A percentile compares a stretch with the other conserved stretches of the same genome.
phyloP scores from a whole-genome alignment of 2,113 vertebrate species.

The Megalops atlanticus region DNA sequence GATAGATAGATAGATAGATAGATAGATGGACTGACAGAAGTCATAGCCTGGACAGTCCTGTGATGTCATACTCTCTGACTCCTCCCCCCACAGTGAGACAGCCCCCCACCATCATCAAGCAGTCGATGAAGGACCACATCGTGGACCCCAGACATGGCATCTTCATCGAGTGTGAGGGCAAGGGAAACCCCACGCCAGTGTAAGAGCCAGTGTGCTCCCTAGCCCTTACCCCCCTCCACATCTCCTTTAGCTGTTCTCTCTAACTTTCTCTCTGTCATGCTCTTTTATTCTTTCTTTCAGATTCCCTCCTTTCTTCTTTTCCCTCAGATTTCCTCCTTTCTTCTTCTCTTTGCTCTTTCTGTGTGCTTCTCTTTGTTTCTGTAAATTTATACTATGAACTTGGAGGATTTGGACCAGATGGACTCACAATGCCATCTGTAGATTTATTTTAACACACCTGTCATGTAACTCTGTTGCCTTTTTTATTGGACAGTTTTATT shows the following conservation, averaged over 20 bases:
- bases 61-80: background rate
- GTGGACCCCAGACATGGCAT: slow-evolving; percentile 93
- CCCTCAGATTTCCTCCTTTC: background rate
- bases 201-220: slow-evolving; percentile 63
- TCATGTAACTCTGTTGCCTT: background rate
- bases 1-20: too few species aligned
- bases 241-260: background rate
- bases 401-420: background rate
- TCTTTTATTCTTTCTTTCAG: background rate
- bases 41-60: background rate
- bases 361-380: background rate
- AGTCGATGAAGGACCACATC: slow-evolving; percentile 91
- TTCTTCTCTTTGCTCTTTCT: background rate
- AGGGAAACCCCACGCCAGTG: slow-evolving; percentile 90
- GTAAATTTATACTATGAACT: background rate
- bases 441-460: too few species aligned
- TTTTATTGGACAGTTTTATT: background rate
- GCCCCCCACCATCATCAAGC: slow-evolving; percentile 92
- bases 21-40: too few species aligned
- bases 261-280: background rate
- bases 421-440: too few species aligned
- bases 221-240: background rate
- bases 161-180: slow-evolving; percentile 91
- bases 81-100: slow-evolving; percentile 79
- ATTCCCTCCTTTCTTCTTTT: background rate